Percentiles rank a stretch among this genome's conserved stretches.
phyloP scores from a whole-genome alignment of 2,113 vertebrate species.

The Macquaria australasica region DNA sequence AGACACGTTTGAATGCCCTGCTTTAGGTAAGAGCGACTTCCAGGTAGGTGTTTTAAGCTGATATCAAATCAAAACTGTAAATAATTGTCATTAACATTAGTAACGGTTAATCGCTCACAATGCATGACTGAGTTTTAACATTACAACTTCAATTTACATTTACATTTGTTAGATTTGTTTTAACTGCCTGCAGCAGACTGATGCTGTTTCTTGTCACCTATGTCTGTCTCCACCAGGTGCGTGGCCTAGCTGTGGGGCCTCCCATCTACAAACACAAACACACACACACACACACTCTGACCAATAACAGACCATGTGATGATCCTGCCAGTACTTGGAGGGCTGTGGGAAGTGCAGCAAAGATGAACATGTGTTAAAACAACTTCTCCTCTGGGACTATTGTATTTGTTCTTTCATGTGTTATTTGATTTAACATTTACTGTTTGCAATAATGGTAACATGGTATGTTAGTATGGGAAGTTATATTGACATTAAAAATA shows the following conservation, averaged over 20 bases:
- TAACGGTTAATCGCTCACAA: background rate
- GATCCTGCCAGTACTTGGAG: background rate
- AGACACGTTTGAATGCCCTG: background rate
- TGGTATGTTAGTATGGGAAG: background rate
- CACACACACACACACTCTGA: background rate
- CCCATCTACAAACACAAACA: constrained; percentile 1
- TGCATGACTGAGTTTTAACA: background rate
- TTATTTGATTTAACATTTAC: background rate
- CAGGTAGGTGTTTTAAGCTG: background rate
- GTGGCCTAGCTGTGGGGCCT: constrained; percentile 12
- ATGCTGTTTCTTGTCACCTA: constrained; percentile 29
- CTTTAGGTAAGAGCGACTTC: constrained; percentile 20
- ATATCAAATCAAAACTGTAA: constrained; percentile 4
- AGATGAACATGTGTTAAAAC: constrained; percentile 24
- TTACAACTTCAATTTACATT: background rate
- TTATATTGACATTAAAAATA: background rate
- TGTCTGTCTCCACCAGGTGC: constrained; percentile 59
- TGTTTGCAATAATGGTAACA: background rate
- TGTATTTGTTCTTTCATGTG: background rate
- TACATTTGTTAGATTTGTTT: background rate
- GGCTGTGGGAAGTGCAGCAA: constrained; percentile 22
- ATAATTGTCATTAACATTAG: background rate
- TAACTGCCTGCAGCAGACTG: constrained; percentile 6
- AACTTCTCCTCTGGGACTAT: background rate
- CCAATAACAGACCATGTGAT: background rate